These are phyloP conservation scores for Halictus quadricinctus DNA, from an alignment of 2,888 invertebrate species.

Conservation along the genomic window DNA sequence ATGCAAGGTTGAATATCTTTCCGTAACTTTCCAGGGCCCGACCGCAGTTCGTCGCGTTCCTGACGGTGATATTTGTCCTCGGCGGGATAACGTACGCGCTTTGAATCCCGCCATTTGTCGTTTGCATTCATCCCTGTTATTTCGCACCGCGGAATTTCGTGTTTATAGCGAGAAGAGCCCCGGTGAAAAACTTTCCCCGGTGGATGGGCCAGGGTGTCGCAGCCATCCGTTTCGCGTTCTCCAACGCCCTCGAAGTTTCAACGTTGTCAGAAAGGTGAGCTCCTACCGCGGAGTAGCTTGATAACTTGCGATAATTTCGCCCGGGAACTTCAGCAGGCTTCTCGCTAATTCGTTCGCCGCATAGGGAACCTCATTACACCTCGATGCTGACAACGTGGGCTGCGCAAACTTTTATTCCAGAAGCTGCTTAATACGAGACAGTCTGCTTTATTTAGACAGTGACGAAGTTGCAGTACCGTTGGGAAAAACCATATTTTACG, in stretches of 20 bases:
- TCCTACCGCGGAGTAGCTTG: constrained; percentile 13
- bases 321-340: constrained; percentile 46
- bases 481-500: neutral
- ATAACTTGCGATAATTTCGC: constrained; percentile 58
- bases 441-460: neutral
- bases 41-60: neutral
- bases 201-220: neutral
- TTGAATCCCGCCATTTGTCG: constrained; percentile 14
- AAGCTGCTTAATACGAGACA: neutral
- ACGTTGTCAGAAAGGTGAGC: neutral
- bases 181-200: neutral
- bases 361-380: constrained; percentile 52
- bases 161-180: neutral
- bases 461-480: neutral
- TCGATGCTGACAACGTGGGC: neutral
- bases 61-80: constrained; percentile 16
- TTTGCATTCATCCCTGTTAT: neutral
- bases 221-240: constrained; percentile 1
- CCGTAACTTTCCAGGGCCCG: neutral
- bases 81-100: constrained; percentile 8
- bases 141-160: neutral
- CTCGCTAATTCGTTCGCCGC: constrained; percentile 59
- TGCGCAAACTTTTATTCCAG: neutral
- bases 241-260: neutral
- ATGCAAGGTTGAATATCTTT: neutral